These are phyloP conservation scores for Palythoa heliodiscus DNA, from an alignment of 92 coral and sea anemone genomes.

Conservation along the genomic window DNA sequence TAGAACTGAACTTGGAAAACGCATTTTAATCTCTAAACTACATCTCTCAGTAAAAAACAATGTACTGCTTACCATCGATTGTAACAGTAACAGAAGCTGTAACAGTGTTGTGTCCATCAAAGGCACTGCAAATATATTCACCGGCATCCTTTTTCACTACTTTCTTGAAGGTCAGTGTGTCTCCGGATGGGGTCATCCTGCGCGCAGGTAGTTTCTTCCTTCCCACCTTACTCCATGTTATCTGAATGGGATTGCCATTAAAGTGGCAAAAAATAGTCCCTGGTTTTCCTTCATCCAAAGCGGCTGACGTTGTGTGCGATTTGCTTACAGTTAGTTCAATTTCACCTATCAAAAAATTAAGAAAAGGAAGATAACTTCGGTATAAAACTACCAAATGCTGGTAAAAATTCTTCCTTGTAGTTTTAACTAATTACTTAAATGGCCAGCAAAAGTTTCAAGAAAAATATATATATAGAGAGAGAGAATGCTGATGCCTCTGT, in stretches of 20 bases:
- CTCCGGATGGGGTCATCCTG: conserved; percentile 50
- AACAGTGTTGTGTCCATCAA: conserved; percentile 49
- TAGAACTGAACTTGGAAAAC: no score
- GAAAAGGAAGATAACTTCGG: background rate
- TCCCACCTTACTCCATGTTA: conserved; percentile 71
- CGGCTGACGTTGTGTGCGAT: conserved; percentile 55
- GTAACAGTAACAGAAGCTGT: conserved; percentile 65
- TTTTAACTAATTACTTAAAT: no score
- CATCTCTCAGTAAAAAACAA: no score
- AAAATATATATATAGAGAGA: no score
- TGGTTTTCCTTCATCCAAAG: conserved; percentile 58
- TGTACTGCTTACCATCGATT: conserved; percentile 60
- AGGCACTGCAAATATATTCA: conserved; percentile 66
- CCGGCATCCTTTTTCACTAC: conserved; percentile 72
- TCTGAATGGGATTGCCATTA: conserved; percentile 73
- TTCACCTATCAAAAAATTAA: conserved; percentile 1
- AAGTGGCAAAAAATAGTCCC: conserved; percentile 67
- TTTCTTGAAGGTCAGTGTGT: conserved; percentile 53
- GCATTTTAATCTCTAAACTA: no score
- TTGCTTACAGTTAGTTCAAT: conserved; percentile 51
- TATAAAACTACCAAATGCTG: background rate
- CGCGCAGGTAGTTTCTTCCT: conserved; percentile 37
- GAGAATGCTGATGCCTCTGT: no score
- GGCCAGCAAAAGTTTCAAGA: no score
- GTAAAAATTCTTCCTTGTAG: no score